A percentile compares a stretch with the other conserved stretches of the same genome.
phyloP scores from a whole-genome alignment of 2,113 vertebrate genomes.

The Neolamprologus sp. region DNA sequence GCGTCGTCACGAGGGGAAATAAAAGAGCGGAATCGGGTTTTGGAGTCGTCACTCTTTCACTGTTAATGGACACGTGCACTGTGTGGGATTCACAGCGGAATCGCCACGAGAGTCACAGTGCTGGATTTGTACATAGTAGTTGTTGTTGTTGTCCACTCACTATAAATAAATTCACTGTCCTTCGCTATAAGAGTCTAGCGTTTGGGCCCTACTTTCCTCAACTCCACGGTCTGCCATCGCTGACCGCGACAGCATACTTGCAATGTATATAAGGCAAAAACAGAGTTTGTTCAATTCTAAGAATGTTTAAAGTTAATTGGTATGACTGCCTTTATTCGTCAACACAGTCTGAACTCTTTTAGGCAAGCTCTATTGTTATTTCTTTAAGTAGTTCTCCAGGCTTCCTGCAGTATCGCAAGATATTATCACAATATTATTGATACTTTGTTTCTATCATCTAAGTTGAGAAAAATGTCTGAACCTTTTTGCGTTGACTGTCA shows the following conservation, averaged over 20 bases:
- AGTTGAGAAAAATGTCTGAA: neutral
- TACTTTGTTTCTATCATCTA: neutral
- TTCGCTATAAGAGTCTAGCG: neutral
- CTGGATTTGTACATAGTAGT: neutral
- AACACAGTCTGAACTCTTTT: neutral
- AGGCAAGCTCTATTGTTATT: neutral
- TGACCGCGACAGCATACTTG: neutral
- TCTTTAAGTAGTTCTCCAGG: neutral
- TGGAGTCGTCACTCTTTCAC: neutral
- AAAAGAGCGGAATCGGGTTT: fast-evolving
- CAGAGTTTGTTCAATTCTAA: neutral
- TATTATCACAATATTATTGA: neutral
- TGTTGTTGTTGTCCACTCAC: neutral
- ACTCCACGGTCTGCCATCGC: neutral
- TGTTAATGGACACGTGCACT: neutral
- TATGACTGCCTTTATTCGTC: neutral
- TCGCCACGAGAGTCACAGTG: neutral
- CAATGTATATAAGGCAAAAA: neutral
- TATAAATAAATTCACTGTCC: neutral
- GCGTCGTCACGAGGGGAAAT: neutral
- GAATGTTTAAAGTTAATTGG: neutral
- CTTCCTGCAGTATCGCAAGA: neutral
- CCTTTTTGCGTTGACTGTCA: neutral
- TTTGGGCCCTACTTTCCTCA: neutral
- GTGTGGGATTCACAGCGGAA: neutral